phyloP scores from a whole-genome alignment of 1,140 invertebrate species.

The Drosophila ananassae region DNA sequence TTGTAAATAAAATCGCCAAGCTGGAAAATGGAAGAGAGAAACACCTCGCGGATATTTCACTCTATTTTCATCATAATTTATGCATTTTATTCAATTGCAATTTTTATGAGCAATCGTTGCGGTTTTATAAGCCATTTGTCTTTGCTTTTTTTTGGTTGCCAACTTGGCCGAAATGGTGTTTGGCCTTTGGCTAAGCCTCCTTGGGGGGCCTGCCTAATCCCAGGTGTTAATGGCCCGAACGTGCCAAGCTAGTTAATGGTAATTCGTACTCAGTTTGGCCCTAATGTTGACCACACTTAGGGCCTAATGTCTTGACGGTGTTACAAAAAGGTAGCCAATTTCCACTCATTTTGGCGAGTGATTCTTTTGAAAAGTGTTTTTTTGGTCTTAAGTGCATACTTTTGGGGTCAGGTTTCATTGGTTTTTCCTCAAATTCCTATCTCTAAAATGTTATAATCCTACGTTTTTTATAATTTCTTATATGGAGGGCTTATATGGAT shows the following conservation, averaged over 20 bases:
- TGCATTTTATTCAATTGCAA: conserved; percentile 23
- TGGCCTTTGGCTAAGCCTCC: neutral
- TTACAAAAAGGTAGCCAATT: neutral
- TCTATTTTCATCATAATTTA: conserved; percentile 35
- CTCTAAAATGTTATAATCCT: no score
- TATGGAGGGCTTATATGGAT: no score
- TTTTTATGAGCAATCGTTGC: conserved; percentile 53
- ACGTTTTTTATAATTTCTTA: no score
- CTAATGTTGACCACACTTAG: neutral
- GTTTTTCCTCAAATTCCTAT: no score
- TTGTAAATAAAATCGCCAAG: conserved; percentile 42
- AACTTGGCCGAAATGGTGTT: neutral
- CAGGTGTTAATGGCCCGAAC: conserved; percentile 16
- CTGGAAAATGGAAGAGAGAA: conserved; percentile 25
- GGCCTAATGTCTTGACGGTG: neutral
- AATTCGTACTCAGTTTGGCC: neutral
- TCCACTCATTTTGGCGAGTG: neutral
- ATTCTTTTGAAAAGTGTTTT: neutral
- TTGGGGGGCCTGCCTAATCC: conserved; percentile 5
- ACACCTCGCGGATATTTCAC: conserved; percentile 53
- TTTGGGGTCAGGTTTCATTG: neutral
- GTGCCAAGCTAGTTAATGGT: neutral
- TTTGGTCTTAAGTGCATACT: neutral
- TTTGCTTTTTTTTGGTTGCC: neutral
- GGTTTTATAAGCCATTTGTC: conserved; percentile 9